Evolutionary conservation across 2,797 vertebrate genomes (phyloP), one percentile per base, ranked within the genome.

Genomic region (Sebastes flavidus): DNA sequence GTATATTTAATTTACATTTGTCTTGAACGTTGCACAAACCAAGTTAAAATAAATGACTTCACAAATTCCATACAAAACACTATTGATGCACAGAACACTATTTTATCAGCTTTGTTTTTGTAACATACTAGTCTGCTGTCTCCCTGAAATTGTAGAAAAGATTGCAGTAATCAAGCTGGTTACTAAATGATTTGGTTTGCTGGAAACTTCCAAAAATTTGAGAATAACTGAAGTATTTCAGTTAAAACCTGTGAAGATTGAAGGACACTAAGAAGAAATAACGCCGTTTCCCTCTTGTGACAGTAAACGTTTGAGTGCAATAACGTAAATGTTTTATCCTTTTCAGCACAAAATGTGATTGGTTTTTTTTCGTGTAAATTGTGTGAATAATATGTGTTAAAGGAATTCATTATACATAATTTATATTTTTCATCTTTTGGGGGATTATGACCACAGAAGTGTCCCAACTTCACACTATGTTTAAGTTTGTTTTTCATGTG

Each of bases 231-330:
- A 65, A 66, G 4, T 56, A 7, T 54, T 74, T 78, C 13, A 46
- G n/a, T 73, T 65, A 8, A 66, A 75, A 65, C 11, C 34, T 49
- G 65, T 25, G 24, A 18, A 49, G 55, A 71, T 1, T 65, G 27
- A 78, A 66, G 32, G 34, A n/a, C 69, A 25, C n/a, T 46, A 16
- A 49, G 25, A n/a, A 36, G 59, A 73, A 66, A 54, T 8, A 11
- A 80, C 30, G 34, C 62, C 14, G 11, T 74, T 81, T 67, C 2
- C 54, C 61, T 82, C 8, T 78, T 68, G 86, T 79, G 72, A 86
- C 62, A 34, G 65, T 84, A 36, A 67, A 74, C 71, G 46, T 83
- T 65, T 58, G 58, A 87, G 88, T 92, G 88, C 87, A 93, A 94
- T 90, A 89, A 80, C 84, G 69, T 84, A 49, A 74, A 77, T 73